These are phyloP conservation scores for Triplophysa bombifrons DNA, from an alignment of 2,797 vertebrate genomes.

Conservation along the genomic window DNA sequence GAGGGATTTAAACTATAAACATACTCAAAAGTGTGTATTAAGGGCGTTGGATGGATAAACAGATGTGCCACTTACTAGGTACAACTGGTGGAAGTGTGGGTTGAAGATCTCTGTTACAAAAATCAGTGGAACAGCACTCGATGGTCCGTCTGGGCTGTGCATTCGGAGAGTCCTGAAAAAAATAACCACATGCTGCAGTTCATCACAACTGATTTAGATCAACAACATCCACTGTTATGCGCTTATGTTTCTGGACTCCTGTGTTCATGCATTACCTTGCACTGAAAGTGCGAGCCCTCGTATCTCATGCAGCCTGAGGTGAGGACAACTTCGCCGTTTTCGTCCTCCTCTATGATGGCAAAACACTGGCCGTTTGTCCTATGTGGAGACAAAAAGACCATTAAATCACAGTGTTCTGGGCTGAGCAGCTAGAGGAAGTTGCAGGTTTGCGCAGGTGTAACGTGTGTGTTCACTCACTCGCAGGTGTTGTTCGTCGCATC, in stretches of 20 bases:
- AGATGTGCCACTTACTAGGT: constrained; percentile 9
- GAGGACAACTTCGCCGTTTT: constrained; percentile 86
- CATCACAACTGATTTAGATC: not conserved
- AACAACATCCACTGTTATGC: not conserved
- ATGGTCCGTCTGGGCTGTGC: constrained; percentile 90
- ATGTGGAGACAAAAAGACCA: constrained; percentile 37
- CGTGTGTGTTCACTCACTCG: constrained; percentile 81
- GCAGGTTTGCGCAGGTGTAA: not conserved
- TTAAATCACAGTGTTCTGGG: constrained; percentile 24
- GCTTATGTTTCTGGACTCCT: not conserved
- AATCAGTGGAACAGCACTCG: constrained; percentile 91
- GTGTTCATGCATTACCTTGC: constrained; percentile 82
- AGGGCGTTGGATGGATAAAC: not conserved
- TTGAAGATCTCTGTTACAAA: constrained; percentile 91
- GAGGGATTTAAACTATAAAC: not conserved
- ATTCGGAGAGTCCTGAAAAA: constrained; percentile 88
- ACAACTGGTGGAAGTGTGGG: constrained; percentile 85
- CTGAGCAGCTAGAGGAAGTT: not conserved
- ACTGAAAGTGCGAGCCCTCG: constrained; percentile 97
- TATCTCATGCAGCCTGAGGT: constrained; percentile 98
- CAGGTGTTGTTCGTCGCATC: constrained; percentile 94
- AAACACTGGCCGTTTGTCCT: constrained; percentile 98
- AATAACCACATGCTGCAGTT: constrained; percentile 1
- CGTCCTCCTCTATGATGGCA: constrained; percentile 95
- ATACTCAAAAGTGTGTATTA: not conserved